A percentile compares a stretch with the other conserved stretches of the same genome.
Conservation (phyloP, 2,113 vertebrate species). For the Choloepus hoffmanni region DNA sequence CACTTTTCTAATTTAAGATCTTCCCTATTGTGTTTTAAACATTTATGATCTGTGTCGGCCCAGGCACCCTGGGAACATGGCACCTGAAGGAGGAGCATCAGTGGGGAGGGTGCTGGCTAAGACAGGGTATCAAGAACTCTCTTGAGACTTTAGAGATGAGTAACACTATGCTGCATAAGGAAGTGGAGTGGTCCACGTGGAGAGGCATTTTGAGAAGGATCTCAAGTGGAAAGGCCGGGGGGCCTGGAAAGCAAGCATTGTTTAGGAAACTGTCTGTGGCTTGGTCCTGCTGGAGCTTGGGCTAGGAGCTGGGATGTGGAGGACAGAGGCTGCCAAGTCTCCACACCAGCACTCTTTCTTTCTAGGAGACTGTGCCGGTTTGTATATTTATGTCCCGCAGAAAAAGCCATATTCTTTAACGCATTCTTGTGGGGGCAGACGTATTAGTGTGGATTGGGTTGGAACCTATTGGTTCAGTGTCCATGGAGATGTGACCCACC, state of each 20-base stretch:
- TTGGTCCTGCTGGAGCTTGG: background rate
- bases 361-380: background rate
- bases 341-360: background rate
- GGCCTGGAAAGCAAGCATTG: rapidly evolving
- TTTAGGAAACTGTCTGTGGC: background rate
- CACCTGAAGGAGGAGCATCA: background rate
- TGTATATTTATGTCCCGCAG: too few species aligned
- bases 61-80: rapidly evolving
- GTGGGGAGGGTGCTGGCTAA: background rate
- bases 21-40: background rate
- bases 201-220: background rate
- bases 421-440: too few species aligned
- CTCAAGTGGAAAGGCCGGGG: background rate
- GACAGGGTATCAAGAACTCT: background rate
- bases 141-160: background rate
- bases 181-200: background rate
- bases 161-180: background rate
- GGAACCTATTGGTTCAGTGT: too few species aligned
- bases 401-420: too few species aligned
- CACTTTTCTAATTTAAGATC: background rate
- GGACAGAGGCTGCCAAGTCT: background rate
- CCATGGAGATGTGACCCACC: too few species aligned
- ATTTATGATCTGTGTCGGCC: background rate
- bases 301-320: background rate
- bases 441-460: too few species aligned